Evolutionary conservation across 2,113 vertebrate species (phyloP).

Genomic region (Eulacestoma nigropectus): DNA sequence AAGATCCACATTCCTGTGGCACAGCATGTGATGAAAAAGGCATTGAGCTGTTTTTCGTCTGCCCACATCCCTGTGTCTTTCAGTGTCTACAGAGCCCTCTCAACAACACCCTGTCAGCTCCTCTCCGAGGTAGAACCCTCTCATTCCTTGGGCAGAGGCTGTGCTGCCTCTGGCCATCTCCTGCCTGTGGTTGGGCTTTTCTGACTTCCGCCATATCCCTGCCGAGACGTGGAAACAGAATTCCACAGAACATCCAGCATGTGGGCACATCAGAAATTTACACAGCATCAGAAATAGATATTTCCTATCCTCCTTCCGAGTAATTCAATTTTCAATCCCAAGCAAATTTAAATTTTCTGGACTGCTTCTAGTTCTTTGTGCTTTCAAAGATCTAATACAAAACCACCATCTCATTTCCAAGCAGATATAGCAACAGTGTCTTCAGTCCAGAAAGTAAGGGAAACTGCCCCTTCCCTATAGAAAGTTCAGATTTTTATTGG

Average conservation of each 20-base stretch:
- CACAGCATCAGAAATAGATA: background rate
- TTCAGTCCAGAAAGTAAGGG: background rate
- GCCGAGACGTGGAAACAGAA: background rate
- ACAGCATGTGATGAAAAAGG: background rate
- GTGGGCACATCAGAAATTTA: background rate
- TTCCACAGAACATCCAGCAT: background rate
- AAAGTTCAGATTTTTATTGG: background rate
- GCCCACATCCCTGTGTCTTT: rapidly evolving
- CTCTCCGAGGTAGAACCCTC: background rate
- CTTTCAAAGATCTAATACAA: background rate
- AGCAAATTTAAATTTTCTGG: background rate
- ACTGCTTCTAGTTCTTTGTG: background rate
- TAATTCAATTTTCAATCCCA: background rate
- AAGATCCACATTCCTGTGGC: background rate
- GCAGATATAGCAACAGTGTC: background rate
- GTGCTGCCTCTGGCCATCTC: background rate
- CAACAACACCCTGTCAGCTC: background rate
- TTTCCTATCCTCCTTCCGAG: background rate
- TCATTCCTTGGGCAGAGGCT: background rate
- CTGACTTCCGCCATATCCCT: background rate
- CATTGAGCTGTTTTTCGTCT: background rate
- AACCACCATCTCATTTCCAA: background rate
- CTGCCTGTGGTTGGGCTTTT: background rate
- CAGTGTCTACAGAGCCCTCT: background rate
- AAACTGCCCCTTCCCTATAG: background rate